Evolutionary conservation across 1,140 invertebrate genomes (phyloP).

Genomic region (Sycophaga agraensis): DNA sequence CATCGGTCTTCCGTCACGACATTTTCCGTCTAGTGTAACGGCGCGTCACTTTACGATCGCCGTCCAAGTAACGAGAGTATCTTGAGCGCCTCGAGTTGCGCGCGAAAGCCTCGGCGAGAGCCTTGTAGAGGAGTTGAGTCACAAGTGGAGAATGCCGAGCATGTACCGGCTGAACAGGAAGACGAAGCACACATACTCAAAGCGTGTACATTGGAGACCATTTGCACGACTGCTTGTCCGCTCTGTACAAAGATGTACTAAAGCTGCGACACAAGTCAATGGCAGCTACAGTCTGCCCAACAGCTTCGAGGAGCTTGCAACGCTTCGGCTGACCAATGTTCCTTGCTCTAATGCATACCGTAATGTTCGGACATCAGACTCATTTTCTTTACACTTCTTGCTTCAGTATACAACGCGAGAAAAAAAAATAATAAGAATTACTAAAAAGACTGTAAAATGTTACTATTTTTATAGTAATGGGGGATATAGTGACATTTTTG

Average conservation of each 20-base stretch:
- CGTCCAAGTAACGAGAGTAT: not conserved
- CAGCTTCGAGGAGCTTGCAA: conserved; percentile 2
- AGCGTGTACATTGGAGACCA: not conserved
- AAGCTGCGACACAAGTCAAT: conserved; percentile 1
- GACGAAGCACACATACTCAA: not conserved
- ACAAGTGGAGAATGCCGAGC: not conserved
- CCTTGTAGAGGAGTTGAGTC: not conserved
- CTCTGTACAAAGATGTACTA: not conserved
- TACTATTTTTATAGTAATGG: too few species aligned
- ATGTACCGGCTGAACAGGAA: not conserved
- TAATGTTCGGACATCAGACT: too few species aligned
- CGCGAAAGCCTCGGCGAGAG: too few species aligned
- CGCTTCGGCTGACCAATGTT: conserved; percentile 9
- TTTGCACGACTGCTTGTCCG: not conserved
- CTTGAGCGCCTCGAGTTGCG: not conserved
- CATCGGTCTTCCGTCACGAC: not conserved
- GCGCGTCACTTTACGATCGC: conserved; percentile 1
- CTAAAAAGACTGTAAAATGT: too few species aligned
- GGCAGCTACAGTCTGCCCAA: not conserved
- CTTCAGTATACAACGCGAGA: too few species aligned
- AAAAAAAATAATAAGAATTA: too few species aligned
- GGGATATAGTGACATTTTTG: too few species aligned
- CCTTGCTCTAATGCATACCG: not conserved
- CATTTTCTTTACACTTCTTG: too few species aligned
- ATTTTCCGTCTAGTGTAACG: not conserved